Conservation (phyloP, 2,888 invertebrate species). For the Rutpela maculata region DNA sequence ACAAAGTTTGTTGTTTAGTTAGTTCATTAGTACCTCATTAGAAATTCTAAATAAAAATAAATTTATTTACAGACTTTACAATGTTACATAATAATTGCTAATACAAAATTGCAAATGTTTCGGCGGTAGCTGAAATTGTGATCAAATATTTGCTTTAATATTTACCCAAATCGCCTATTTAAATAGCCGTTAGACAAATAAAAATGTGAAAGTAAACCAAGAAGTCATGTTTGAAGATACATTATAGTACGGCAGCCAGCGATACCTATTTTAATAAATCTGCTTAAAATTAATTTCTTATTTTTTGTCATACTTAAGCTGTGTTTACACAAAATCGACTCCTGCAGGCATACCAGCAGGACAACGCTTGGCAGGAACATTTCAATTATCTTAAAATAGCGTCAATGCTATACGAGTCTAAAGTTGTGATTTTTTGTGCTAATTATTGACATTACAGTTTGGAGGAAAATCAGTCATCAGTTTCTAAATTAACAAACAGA, state of each 20-base stretch:
- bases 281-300: too few species aligned
- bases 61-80: background rate
- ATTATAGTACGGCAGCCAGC: background rate
- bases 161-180: background rate
- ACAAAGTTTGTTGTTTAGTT: background rate
- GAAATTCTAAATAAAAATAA: background rate
- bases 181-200: conserved; percentile 52
- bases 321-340: too few species aligned
- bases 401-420: too few species aligned
- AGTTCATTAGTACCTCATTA: background rate
- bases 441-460: too few species aligned
- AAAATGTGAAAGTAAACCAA: conserved; percentile 47
- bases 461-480: too few species aligned
- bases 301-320: too few species aligned
- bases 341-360: too few species aligned
- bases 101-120: background rate
- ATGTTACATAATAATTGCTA: background rate
- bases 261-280: too few species aligned
- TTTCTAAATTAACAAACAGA: too few species aligned
- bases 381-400: too few species aligned
- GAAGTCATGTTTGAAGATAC: background rate
- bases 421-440: too few species aligned
- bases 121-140: background rate
- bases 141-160: background rate
- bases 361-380: too few species aligned